Base-by-base conservation (phyloP, 1,140 invertebrate genomes). In the Drosophila parvula region DNA sequence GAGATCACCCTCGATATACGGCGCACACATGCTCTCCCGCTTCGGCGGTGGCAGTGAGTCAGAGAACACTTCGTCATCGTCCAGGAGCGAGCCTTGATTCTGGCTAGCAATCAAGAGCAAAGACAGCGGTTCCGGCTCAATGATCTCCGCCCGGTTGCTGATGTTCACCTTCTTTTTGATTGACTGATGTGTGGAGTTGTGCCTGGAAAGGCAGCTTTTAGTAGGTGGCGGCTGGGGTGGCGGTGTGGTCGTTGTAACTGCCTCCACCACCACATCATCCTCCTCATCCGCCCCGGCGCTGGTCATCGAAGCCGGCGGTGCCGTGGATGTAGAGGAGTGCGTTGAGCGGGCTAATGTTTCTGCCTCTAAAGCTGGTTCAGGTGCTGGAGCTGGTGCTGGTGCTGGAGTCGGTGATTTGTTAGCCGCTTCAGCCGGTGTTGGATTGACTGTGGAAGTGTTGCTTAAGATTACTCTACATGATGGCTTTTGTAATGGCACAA, bases 31-130 rank as follows among this genome's bases (percentile, higher is more conserved):
- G 75, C 91, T 90, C 50, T 91, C 91, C n/a, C 91, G 71, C 18
- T 91, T 88, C 16, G 91, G 86, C 7, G 91, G 81, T n/a, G 91
- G 90, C 60, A 92, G 34, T 27, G 89, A 92, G 61, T 93, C 93
- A 40, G 91, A 91, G 76, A 93, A 93, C 14, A 93, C 93, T 45
- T 93, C 93, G 78, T 93, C 92, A 44, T 93, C 92, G 58, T 89
- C 90, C 16, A 45, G 73, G 41, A 91, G 68, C 12, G 86, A 82
- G 11, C 40, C 58, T 22, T 78, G 78, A 16, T 83, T 89, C 34
- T 83, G 83, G 59, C 64, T 89, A n/a, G 57, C 73, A 48, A 80
- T 16, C 32, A 76, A 27, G 7, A 78, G 59, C 48, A 74, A 41
- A 11, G 73, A 62, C 38, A 81, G 55, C 14, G 81, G 82, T 14